A percentile compares a stretch with the other conserved stretches of the same genome.
Conservation (phyloP, 2,113 vertebrate species). For the Tychaedon coryphoeus region DNA sequence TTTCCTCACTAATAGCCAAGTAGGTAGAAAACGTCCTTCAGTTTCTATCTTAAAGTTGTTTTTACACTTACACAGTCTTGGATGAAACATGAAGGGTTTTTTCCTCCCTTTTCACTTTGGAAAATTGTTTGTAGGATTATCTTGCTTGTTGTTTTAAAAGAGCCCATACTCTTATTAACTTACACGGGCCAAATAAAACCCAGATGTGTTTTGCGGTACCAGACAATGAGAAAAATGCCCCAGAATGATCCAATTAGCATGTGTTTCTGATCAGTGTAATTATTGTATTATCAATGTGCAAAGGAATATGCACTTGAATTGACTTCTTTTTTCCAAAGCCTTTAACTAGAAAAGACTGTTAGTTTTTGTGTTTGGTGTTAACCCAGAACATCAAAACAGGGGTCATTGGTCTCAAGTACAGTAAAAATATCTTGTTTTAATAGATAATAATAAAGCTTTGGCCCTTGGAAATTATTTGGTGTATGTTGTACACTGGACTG, state of each 20-base stretch:
- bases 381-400: neutral
- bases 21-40: neutral
- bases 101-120: neutral
- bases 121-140: conserved; percentile 60
- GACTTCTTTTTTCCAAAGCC: conserved; percentile 8
- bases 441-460: neutral
- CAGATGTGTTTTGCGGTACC: conserved; percentile 67
- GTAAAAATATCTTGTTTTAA: neutral
- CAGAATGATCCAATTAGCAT: conserved; percentile 61
- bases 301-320: conserved; percentile 20
- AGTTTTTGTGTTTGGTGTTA: neutral
- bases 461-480: neutral
- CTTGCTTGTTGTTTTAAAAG: conserved; percentile 59
- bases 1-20: neutral
- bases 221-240: conserved; percentile 66
- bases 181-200: conserved; percentile 69
- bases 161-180: conserved; percentile 51
- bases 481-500: neutral
- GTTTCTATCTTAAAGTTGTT: neutral
- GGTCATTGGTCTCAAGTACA: neutral
- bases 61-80: neutral
- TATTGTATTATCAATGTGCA: conserved; percentile 64
- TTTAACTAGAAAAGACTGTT: conserved; percentile 30
- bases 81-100: neutral
- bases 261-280: conserved; percentile 71